Evolutionary conservation across 2,888 invertebrate species (phyloP).

Genomic region (Eubasilissa splendida): DNA sequence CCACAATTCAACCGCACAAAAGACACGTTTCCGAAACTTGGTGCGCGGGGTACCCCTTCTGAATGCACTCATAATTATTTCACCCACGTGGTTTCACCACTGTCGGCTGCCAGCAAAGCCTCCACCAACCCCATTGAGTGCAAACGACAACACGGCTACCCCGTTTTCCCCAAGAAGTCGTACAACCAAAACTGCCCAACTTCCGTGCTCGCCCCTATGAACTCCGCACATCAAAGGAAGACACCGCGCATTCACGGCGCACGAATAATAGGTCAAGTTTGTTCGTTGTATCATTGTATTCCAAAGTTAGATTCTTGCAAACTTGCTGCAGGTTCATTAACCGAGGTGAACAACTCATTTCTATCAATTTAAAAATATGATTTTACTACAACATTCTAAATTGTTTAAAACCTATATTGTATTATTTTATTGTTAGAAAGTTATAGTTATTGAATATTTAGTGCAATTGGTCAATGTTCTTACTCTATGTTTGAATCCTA

Average conservation of each 20-base stretch:
- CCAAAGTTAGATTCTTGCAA: no score
- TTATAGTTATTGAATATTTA: no score
- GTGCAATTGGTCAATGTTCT: no score
- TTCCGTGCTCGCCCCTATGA: not conserved
- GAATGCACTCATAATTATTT: conserved; percentile 26
- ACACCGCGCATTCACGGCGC: not conserved
- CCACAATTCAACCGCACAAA: conserved; percentile 6
- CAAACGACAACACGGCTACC: conserved; percentile 8
- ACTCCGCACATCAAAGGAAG: not conserved
- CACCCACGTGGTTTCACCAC: not conserved
- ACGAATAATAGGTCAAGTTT: conserved; percentile 4
- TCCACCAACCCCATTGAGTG: conserved; percentile 1
- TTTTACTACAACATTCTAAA: no score
- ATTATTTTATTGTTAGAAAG: no score
- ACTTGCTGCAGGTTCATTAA: no score
- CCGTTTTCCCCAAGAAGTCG: conserved; percentile 1
- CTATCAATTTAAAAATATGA: no score
- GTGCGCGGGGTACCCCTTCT: not conserved
- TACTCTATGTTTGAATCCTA: no score
- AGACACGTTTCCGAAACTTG: not conserved
- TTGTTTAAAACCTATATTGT: no score
- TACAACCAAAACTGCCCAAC: conserved; percentile 6
- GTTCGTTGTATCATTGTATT: no score
- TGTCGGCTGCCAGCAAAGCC: not conserved
- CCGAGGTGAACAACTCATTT: no score